Percentiles rank a stretch among this genome's conserved stretches.
Evolutionary conservation across 2,797 vertebrate genomes (phyloP).

Genomic region (Ciconia nigra): DNA sequence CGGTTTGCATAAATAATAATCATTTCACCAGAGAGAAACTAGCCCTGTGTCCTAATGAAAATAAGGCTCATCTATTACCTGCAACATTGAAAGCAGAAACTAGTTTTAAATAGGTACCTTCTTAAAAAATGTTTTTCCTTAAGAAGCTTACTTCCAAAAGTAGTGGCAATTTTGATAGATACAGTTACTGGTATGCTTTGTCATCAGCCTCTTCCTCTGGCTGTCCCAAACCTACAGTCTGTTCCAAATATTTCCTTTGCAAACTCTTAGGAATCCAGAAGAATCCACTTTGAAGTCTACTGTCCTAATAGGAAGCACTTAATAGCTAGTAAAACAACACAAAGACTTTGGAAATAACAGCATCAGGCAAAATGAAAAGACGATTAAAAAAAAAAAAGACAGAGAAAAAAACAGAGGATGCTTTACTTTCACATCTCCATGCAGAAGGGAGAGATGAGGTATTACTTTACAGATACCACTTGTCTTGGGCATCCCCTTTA

Average conservation of each 20-base stretch:
- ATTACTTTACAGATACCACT: background rate
- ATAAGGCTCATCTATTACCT: background rate
- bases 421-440: background rate
- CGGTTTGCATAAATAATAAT: background rate
- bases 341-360: background rate
- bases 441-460: background rate
- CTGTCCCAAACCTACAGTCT: background rate
- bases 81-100: background rate
- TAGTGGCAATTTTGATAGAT: background rate
- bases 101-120: background rate
- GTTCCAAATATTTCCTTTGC: background rate
- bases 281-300: background rate
- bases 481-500: background rate
- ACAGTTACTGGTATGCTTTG: background rate
- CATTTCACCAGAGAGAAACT: background rate
- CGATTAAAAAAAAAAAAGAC: too few species aligned
- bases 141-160: background rate
- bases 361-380: background rate
- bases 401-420: background rate
- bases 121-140: background rate
- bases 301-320: background rate
- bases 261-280: background rate
- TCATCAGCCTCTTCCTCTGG: background rate
- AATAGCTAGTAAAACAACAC: background rate
- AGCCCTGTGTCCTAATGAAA: background rate